phyloP scores from a whole-genome alignment of 2,113 vertebrate genomes.

The Labeo rohita region DNA sequence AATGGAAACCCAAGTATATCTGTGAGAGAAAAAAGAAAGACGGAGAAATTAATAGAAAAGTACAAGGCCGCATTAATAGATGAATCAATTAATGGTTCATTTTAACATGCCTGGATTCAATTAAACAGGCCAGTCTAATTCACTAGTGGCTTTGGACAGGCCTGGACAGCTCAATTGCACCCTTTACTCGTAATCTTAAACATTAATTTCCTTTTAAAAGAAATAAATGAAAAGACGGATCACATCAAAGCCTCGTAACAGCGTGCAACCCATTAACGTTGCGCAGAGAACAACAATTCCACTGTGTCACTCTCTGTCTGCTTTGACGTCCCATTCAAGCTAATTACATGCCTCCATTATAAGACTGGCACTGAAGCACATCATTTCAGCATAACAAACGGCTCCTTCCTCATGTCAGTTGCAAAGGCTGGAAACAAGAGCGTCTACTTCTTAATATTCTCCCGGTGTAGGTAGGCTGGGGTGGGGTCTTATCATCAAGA shows the following conservation, averaged over 20 bases:
- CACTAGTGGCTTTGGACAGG: constrained; percentile 9
- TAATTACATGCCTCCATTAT: constrained; percentile 34
- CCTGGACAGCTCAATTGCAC: constrained; percentile 23
- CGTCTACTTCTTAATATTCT: constrained; percentile 38
- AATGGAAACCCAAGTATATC: not conserved
- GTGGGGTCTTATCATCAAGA: constrained; percentile 27
- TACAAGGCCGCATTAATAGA: not conserved
- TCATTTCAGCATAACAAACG: not conserved
- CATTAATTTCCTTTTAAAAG: constrained; percentile 22
- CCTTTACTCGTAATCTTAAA: constrained; percentile 8
- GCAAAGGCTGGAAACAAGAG: constrained; percentile 30
- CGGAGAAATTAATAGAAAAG: not conserved
- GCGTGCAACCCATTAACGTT: constrained; percentile 14
- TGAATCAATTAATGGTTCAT: not conserved
- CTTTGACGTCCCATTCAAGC: constrained; percentile 10
- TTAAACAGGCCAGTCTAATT: constrained; percentile 15
- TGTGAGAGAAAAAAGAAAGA: not conserved
- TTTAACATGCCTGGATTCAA: constrained; percentile 7
- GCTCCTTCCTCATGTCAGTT: constrained; percentile 10
- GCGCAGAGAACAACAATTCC: constrained; percentile 11
- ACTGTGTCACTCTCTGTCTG: constrained; percentile 25
- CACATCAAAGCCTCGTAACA: constrained; percentile 14
- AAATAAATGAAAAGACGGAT: constrained; percentile 14
- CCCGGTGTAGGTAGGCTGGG: not conserved
- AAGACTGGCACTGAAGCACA: constrained; percentile 14